Evolutionary conservation across 2,797 vertebrate genomes (phyloP), one percentile per base, ranked within the genome.

Genomic region (Microctenopoma stevenorrisi): DNA sequence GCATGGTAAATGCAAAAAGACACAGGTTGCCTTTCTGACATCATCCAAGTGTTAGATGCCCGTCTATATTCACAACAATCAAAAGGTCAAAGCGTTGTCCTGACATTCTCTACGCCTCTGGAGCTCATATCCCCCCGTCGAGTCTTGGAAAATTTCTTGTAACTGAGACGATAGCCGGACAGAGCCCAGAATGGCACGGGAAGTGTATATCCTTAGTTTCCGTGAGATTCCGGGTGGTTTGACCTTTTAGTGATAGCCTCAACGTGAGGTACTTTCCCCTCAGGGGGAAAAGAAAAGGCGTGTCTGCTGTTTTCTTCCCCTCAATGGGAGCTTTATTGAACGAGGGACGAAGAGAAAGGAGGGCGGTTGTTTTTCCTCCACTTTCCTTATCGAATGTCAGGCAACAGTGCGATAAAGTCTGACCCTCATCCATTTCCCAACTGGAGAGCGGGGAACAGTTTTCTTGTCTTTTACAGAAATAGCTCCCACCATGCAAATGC

Each of bases 231-330:
- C 7, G 77, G 83, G 83, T 53, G 63, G 81, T 73, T 78, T 90
- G 90, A 92, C 89, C 91, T 92, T 92, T 91, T 64, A 78, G 76
- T 69, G 82, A 89, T 88, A 79, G 91, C 85, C 84, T 84, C 74
- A 62, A 80, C 78, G 82, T 78, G 83, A 81, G 86, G 86, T 82
- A 80, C 88, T 87, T 90, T 86, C 84, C 87, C 91, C 80, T 84
- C 79, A 35, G 85, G 86, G 84, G 73, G 43, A 74, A 87, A 84
- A 71, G 72, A 83, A 84, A 81, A 87, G 77, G 75, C 18, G 64
- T 4, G 59, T 83, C 73, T 73, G 72, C 74, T 86, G 68, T 79
- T 83, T 78, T 74, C 62, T 15, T 55, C 53, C 66, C 47, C 68
- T 90, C 82, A 84, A 75, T 78, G 78, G 84, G 58, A 71, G 86